Evolutionary conservation across 2,888 invertebrate genomes (phyloP).

Genomic region (Tribolium freemani): DNA sequence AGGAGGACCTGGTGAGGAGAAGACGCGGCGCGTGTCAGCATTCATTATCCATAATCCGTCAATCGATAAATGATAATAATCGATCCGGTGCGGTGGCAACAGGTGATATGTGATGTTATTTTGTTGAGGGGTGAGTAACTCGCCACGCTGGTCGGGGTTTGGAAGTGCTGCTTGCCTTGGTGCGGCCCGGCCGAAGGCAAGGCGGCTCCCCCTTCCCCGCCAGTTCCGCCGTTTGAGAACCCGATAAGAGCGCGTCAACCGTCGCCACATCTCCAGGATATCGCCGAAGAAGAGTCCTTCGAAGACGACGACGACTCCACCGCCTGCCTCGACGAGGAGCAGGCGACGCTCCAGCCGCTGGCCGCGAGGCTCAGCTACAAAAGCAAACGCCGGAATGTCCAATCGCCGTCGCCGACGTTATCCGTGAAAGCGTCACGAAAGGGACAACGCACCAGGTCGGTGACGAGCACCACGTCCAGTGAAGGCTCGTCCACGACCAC

Average conservation of each 20-base stretch:
- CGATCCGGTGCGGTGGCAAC: slow-evolving; percentile 51
- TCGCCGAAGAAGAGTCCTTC: slow-evolving; percentile 80
- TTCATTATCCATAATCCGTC: slow-evolving; percentile 40
- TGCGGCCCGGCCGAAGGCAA: slow-evolving; percentile 78
- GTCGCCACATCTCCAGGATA: slow-evolving; percentile 82
- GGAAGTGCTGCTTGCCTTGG: slow-evolving; percentile 88
- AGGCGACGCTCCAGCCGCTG: slow-evolving; percentile 68
- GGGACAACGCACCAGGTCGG: slow-evolving; percentile 66
- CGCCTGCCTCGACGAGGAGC: slow-evolving; percentile 68
- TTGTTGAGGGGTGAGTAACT: slow-evolving; percentile 55
- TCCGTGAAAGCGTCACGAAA: slow-evolving; percentile 72
- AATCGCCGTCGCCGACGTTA: slow-evolving; percentile 75
- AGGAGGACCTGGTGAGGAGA: slow-evolving; percentile 32
- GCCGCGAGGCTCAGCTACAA: slow-evolving; percentile 63
- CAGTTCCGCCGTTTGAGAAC: slow-evolving; percentile 63
- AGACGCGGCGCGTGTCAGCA: slow-evolving; percentile 18
- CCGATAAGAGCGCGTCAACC: slow-evolving; percentile 76
- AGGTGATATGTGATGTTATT: slow-evolving; percentile 55
- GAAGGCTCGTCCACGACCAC: slow-evolving; percentile 65
- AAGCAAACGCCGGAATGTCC: slow-evolving; percentile 65
- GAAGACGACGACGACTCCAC: slow-evolving; percentile 55
- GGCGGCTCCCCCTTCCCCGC: slow-evolving; percentile 62
- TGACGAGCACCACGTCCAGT: slow-evolving; percentile 59
- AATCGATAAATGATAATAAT: slow-evolving; percentile 60
- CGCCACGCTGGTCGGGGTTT: slow-evolving; percentile 81